Conservation (phyloP, 2,888 invertebrate genomes). For the Cephus runcator region DNA sequence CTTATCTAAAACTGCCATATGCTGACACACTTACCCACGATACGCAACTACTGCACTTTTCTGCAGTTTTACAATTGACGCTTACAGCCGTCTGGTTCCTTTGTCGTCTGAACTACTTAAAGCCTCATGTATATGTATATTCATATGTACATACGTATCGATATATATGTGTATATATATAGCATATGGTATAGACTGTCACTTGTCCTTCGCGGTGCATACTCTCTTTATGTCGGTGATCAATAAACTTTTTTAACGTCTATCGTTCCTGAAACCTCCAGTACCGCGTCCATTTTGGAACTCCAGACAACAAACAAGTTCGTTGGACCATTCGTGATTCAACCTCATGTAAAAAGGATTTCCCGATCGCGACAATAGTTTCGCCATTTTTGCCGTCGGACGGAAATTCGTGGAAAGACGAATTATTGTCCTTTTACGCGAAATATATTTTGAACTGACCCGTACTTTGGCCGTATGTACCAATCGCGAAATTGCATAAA, state of each 20-base stretch:
- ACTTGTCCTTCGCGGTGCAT: not conserved
- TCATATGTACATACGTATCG: not conserved
- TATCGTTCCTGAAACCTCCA: not conserved
- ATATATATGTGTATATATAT: not conserved
- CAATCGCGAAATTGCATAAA: not conserved
- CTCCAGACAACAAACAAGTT: not conserved
- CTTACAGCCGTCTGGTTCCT: not conserved
- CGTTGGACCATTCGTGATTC: not conserved
- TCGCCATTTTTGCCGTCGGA: not conserved
- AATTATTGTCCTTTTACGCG: too few relatives aligned
- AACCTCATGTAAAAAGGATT: not conserved
- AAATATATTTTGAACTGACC: not conserved
- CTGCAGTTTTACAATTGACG: not conserved
- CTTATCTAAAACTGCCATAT: not conserved
- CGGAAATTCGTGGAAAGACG: not conserved
- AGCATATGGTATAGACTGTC: not conserved
- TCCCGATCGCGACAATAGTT: not conserved
- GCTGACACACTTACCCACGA: not conserved
- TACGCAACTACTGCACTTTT: not conserved
- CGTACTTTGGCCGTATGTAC: not conserved
- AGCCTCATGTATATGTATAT: not conserved
- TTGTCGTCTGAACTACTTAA: not conserved
- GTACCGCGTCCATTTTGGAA: not conserved
- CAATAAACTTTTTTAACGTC: not conserved
- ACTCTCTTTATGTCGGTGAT: not conserved